Conservation (phyloP, 64 coral and sea anemone species). For the Actinia tenebrosa region DNA sequence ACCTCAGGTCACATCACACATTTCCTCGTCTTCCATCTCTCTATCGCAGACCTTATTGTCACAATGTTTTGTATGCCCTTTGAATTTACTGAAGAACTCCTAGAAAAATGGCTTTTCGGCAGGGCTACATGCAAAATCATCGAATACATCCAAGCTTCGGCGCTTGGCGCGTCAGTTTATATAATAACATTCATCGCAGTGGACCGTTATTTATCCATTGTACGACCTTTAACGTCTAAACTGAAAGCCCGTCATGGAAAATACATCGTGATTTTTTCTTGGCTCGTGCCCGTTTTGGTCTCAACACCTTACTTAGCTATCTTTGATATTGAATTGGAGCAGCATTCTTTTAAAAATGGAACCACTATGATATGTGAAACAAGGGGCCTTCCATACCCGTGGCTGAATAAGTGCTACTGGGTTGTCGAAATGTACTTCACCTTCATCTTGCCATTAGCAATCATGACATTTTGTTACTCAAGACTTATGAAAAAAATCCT, state of each 20-base stretch:
- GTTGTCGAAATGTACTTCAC: conserved; percentile 45
- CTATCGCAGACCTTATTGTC: conserved; percentile 38
- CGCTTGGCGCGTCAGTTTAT: conserved; percentile 34
- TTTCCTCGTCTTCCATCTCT: conserved; percentile 39
- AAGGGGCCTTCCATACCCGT: background rate
- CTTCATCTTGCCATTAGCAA: conserved; percentile 31
- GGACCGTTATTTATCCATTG: conserved; percentile 36
- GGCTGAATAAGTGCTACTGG: conserved; percentile 46
- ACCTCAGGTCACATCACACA: conserved; percentile 12
- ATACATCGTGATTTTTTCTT: conserved; percentile 31
- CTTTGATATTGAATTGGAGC: conserved; percentile 16
- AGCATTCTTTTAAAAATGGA: background rate
- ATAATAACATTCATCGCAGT: conserved; percentile 32
- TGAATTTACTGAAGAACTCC: background rate
- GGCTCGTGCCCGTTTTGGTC: conserved; percentile 19
- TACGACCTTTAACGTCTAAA: conserved; percentile 34
- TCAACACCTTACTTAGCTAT: conserved; percentile 19
- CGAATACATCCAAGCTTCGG: conserved; percentile 26
- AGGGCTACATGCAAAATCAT: conserved; percentile 24
- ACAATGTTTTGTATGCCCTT: conserved; percentile 36
- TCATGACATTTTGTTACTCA: conserved; percentile 48
- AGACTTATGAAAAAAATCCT: conserved; percentile 41
- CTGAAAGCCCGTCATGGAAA: conserved; percentile 22
- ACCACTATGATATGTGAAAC: conserved; percentile 23
- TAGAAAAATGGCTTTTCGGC: conserved; percentile 38